phyloP scores from a whole-genome alignment of 2,888 invertebrate species.

The Tetranychus piercei region DNA sequence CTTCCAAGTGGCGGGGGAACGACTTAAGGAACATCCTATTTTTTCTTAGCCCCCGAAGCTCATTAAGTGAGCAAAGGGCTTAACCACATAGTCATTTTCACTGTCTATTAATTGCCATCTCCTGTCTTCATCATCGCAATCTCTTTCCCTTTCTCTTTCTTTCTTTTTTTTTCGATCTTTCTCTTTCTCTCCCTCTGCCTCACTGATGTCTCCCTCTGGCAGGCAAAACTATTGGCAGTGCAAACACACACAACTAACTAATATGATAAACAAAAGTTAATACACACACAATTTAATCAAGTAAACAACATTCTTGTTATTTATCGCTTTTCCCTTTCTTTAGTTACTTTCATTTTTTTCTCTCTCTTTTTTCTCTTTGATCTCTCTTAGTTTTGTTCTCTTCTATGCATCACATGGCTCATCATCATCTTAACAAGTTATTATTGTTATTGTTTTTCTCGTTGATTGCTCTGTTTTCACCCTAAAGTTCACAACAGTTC shows the following conservation, averaged over 20 bases:
- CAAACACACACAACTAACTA: neutral
- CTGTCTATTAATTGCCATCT: neutral
- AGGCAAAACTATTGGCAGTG: slow-evolving; percentile 2
- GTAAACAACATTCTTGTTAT: slow-evolving; percentile 1
- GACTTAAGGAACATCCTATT: neutral
- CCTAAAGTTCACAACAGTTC: neutral
- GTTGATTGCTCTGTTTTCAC: neutral
- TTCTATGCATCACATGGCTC: neutral
- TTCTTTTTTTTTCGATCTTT: neutral
- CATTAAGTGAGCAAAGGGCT: slow-evolving; percentile 1
- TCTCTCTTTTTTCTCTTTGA: slow-evolving; percentile 7
- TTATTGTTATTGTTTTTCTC: neutral
- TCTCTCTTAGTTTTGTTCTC: neutral
- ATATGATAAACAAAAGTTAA: neutral
- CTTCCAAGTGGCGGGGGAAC: neutral
- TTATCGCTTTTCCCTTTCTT: neutral
- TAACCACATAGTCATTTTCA: neutral
- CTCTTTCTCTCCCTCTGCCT: slow-evolving; percentile 5
- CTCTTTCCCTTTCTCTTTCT: slow-evolving; percentile 8
- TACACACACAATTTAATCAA: neutral
- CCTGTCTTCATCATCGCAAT: neutral
- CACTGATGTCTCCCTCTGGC: neutral
- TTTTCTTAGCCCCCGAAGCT: neutral
- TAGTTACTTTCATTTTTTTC: neutral
- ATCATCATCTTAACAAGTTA: neutral